Evolutionary conservation across 1,140 invertebrate genomes (phyloP), one percentile per base, ranked within the genome.

Genomic region (Spodoptera frugiperda): DNA sequence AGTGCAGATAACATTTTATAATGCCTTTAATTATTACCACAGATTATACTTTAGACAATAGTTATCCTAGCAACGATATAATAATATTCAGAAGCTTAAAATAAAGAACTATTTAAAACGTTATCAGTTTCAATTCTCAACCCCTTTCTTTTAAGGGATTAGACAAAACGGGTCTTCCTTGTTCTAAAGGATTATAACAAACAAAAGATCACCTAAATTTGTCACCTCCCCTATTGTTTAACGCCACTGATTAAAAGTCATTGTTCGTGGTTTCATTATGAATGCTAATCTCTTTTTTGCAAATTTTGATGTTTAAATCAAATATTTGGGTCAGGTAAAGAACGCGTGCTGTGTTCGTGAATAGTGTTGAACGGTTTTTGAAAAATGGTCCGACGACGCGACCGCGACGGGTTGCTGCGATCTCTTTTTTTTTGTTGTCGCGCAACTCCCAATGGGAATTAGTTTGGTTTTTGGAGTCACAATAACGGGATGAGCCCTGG

Each of bases 301-400:
- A 48, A n/a, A 12, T 67, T 17, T 67, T 67, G 17, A 49, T 48
- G 44, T 67, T 67, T 67, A 49, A 67, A 67, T 67, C 44, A 25
- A 67, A 67, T 68, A 68, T 68, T 68, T 68, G 65, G 65, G 65
- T 30, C 65, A 68, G 65, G 65, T 68, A 68, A 15, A 53, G 49
- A 68, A 30, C 65, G n/a, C 65, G 65, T 68, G 65, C 65, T 68
- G 65, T 30, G 65, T 53, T 53, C n/a, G 9, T 53, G n/a, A 68
- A 53, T 68, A 33, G 33, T 15, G 55, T 10, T 33, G 15, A 15
- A 33, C 59, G 17, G 33, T 17, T 63, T 61, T 44, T 44, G 59
- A 63, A 63, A 44, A 44, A 63, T 63, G 2, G 15, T 19, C 33
- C 6, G 33, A 9, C 33, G 6, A 9, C 5, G 33, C 14, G 12